Evolutionary conservation across 2,113 vertebrate genomes (phyloP), one percentile per base, ranked within the genome.

Genomic region (Delphinapterus leucas): DNA sequence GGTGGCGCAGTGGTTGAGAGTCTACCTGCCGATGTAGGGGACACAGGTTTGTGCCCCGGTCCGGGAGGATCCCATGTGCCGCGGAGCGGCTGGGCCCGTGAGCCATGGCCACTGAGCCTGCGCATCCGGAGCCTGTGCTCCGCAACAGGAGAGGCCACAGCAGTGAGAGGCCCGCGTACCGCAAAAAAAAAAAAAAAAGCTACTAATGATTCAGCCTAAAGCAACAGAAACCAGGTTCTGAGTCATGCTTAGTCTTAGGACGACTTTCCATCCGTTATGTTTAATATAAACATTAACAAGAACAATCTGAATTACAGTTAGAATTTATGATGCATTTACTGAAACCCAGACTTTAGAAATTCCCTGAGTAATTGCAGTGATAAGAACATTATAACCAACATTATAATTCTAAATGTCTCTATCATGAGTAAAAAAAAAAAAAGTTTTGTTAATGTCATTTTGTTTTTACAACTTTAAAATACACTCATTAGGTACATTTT

Each of bases 391-490:
- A 71, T 85, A 93, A 94, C 87, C 33, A 88, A 58, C 85, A 53
- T 93, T 91, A 38, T 53, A 79, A 91, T 93, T 84, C 92, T 85
- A 94, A 86, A 81, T 41, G 88, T 60, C 81, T 94, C 26, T 20
- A 88, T 82, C 71, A 76, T n/a, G 33, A 88, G 26, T 73, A 31
- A 53, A 91, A 73, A 86, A 70, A 84, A 67, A 67, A 61, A 73
- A 67, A 65, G 49, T 60, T 93, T 94, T 83, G 77, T 47, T 94
- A 90, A 93, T 41, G 63, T 83, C 92, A 95, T n/a, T 93, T 95
- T 96, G 92, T 96, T 97, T 97, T 93, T 61, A 93, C 38, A 95
- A 95, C 83, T 96, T 92, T 76, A 84, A 94, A 84, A 93, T 44
- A 90, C 26, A 85, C 74, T 95, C 83, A 92, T 96, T 96, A 97